These are phyloP conservation scores for Rhogogaster chlorosoma DNA, from an alignment of 2,888 invertebrate genomes.

Conservation along the genomic window DNA sequence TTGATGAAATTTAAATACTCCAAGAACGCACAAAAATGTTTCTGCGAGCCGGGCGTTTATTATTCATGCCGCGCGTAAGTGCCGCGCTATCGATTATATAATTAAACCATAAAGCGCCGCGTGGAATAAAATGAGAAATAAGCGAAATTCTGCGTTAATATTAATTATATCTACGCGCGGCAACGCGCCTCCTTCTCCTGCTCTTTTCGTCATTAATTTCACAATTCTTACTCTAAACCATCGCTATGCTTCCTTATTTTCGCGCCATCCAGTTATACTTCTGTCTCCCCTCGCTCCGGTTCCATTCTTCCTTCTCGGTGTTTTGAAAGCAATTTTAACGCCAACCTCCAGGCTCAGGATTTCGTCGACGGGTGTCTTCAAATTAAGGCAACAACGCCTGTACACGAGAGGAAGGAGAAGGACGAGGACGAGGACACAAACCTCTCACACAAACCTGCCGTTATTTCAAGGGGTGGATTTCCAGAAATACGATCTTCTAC, in stretches of 20 bases:
- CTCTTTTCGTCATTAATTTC: conserved; percentile 39
- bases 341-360: not conserved
- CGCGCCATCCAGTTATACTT: not conserved
- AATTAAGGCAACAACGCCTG: conserved; percentile 39
- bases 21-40: conserved; percentile 38
- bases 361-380: conserved; percentile 26
- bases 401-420: not conserved
- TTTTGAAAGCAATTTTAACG: conserved; percentile 31
- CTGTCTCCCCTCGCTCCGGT: not conserved
- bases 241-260: not conserved
- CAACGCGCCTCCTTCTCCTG: not conserved
- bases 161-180: conserved; percentile 39
- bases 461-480: not conserved
- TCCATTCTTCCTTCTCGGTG: not conserved
- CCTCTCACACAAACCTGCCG: not conserved
- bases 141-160: conserved; percentile 26
- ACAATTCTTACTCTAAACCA: conserved; percentile 5
- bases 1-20: conserved; percentile 35
- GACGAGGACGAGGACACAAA: not conserved
- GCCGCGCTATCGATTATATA: conserved; percentile 36
- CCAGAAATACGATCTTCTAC: not conserved
- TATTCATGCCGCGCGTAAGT: conserved; percentile 40
- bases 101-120: conserved; percentile 32
- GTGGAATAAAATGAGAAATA: conserved; percentile 24
- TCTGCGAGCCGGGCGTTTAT: conserved; percentile 28